Base-by-base conservation (phyloP, 2,113 vertebrate genomes). In the Barbus barbus region DNA sequence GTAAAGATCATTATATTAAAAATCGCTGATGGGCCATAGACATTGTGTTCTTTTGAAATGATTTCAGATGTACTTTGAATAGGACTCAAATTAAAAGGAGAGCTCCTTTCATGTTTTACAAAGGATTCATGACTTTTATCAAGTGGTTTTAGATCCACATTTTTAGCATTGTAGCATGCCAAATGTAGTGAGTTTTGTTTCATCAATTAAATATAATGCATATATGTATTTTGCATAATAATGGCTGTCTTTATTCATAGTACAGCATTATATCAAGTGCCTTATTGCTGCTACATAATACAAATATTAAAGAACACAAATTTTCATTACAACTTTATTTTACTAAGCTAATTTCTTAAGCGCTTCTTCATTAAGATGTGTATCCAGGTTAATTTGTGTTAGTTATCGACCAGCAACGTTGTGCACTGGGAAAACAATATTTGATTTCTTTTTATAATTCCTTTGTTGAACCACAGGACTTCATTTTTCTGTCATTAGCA, bases 21-120 rank as follows among this genome's bases (percentile, higher is more conserved):
- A 22, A 38, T 84, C 60, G 9, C 60, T 77, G 14, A 41, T 73
- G 78, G 58, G 44, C 46, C 41, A 9, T 44, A 53, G 33, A 67
- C 69, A 74, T 26, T 48, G 38, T 33, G 31, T 58, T 60, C 85
- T 74, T 24, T 75, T 75, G 81, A 79, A 83, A 78, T 78, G 12
- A 56, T 76, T 83, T 12, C 41, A 63, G 56, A 63, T 72, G 53
- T 53, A 75, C 53, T 38, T 61, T 83, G 44, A 79, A 80, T 80
- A 86, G 67, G 4, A n/a, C n/a, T n/a, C 38, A 44, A n/a, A 24
- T 51, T 20, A n/a, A 65, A 60, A 44, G 73, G n/a, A 1, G 14
- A 26, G 48, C 9, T 38, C 9, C 3, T 13, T 53, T 76, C 18
- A 22, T 11, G 6, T 53, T 48, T 74, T 11, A 53, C 26, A 76